These are phyloP conservation scores for Xyrauchen texanus DNA, from an alignment of 2,113 vertebrate species.

Conservation along the genomic window DNA sequence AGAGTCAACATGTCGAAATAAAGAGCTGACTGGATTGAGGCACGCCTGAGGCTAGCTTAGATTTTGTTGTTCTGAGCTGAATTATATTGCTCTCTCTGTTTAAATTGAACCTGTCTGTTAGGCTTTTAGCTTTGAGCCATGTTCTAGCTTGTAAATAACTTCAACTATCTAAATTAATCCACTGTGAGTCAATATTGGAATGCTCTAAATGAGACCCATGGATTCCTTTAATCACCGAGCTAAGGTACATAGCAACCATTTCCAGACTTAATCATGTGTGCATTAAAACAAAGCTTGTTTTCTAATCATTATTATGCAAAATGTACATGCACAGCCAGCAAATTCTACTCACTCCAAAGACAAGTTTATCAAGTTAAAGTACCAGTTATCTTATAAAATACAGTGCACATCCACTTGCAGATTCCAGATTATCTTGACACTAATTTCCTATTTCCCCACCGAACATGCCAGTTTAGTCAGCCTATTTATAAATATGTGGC, in stretches of 20 bases:
- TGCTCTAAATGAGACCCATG: neutral
- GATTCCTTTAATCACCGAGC: neutral
- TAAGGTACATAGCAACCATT: neutral
- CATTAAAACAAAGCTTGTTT: neutral
- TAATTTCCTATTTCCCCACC: neutral
- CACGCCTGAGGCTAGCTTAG: neutral
- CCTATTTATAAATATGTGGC: constrained; percentile 15
- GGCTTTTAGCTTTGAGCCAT: constrained; percentile 7
- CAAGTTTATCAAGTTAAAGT: too few species aligned
- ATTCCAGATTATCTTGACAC: neutral
- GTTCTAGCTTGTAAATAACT: constrained; percentile 25
- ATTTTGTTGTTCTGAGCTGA: constrained; percentile 1
- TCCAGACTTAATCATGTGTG: neutral
- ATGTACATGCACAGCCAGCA: neutral
- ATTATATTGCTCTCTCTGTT: neutral
- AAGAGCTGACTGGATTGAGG: neutral
- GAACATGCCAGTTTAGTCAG: neutral
- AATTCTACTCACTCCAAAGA: too few species aligned
- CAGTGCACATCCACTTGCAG: neutral
- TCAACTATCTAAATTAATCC: neutral
- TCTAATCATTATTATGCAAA: neutral
- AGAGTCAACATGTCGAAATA: neutral
- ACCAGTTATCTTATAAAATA: too few species aligned
- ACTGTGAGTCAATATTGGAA: neutral
- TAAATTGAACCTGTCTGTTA: neutral